phyloP scores from a whole-genome alignment of 2,113 vertebrate genomes.

The Anas platyrhynchos region DNA sequence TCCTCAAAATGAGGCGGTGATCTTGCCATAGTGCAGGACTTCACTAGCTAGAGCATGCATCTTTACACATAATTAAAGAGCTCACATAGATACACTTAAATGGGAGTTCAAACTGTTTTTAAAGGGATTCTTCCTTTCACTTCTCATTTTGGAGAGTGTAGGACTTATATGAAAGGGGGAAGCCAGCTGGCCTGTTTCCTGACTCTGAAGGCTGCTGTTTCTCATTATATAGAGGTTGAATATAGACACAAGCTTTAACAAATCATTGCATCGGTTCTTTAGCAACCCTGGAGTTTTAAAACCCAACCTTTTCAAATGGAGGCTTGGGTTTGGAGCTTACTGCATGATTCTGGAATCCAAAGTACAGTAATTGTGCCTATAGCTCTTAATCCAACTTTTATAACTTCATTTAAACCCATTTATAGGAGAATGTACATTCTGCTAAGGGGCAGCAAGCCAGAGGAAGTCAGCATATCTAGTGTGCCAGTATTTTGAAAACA shows the following conservation, averaged over 20 bases:
- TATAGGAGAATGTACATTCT: neutral
- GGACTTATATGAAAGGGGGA: neutral
- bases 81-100: neutral
- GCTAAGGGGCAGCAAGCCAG: neutral
- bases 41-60: neutral
- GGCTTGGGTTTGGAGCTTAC: neutral
- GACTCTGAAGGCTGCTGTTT: neutral
- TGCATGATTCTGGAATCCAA: neutral
- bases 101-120: neutral
- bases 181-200: constrained; percentile 1
- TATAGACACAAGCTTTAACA: neutral
- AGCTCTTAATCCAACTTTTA: neutral
- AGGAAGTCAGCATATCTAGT: neutral
- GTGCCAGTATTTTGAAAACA: neutral
- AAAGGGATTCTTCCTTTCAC: neutral
- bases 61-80: neutral
- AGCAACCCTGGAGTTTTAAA: neutral
- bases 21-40: neutral
- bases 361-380: neutral
- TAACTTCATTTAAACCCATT: neutral
- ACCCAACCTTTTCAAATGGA: neutral
- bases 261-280: neutral
- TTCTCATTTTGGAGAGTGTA: neutral
- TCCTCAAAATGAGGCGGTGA: neutral
- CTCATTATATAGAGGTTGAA: neutral